Percentiles rank a stretch among this genome's conserved stretches.
Evolutionary conservation across 2,113 vertebrate genomes (phyloP).

Genomic region (Nothoprocta perdicaria): DNA sequence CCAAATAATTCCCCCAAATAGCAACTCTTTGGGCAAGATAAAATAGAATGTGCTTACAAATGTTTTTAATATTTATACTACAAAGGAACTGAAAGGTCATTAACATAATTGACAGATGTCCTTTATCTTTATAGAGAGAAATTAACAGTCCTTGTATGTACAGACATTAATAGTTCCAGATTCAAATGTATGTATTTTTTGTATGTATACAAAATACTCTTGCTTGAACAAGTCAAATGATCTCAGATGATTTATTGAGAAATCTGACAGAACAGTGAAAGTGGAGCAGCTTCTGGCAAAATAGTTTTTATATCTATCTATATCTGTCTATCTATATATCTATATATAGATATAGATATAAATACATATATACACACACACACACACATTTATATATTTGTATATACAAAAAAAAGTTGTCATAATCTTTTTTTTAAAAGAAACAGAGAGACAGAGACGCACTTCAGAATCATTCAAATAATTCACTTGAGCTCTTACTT

Average conservation of each 20-base stretch:
- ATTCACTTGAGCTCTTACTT: slow-evolving; percentile 78
- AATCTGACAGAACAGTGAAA: background rate
- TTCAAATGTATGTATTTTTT: background rate
- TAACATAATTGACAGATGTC: background rate
- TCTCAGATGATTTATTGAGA: background rate
- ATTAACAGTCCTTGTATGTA: background rate
- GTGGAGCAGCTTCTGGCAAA: background rate
- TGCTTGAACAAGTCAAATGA: background rate
- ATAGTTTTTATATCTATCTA: too few relatives aligned
- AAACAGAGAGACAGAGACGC: background rate
- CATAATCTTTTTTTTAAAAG: too few relatives aligned
- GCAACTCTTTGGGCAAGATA: background rate
- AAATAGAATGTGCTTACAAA: fast-evolving
- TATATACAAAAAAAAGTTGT: too few relatives aligned
- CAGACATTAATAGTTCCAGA: background rate
- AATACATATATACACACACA: too few relatives aligned
- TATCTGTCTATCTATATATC: too few relatives aligned
- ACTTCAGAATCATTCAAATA: background rate
- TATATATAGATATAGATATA: too few relatives aligned
- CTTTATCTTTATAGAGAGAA: background rate
- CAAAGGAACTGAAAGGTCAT: background rate
- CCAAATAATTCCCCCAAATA: background rate
- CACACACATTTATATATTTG: too few relatives aligned
- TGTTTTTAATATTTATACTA: background rate
- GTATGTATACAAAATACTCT: background rate